Base-by-base conservation (phyloP, 2,113 vertebrate species). In the Bucco capensis region DNA sequence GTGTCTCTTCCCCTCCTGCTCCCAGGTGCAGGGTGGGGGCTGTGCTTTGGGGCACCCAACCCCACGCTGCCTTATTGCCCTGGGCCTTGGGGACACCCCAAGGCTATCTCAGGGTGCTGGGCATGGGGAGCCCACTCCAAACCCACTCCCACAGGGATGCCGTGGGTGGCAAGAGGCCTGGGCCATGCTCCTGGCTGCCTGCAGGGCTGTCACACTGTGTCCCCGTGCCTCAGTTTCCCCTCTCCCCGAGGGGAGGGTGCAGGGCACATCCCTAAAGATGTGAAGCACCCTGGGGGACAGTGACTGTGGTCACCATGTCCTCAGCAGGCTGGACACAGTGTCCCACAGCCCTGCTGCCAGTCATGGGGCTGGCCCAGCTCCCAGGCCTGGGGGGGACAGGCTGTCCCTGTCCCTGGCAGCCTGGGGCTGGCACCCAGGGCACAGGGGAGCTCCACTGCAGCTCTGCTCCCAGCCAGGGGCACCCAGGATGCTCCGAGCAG, bases 201-300 rank as follows among this genome's bases (percentile, higher is more conserved):
- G 6, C 4, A 3, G n/a, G 24, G n/a, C n/a, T 40, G 65, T 11
- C 77, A 4, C 51, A 1, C 22, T 1, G 12, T 18, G 12, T 5
- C 30, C 3, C 71, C 4, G 12, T 54, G 73, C 73, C 79, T 86
- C 86, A 50, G 65, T 78, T 82, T 73, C 76, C 76, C 17, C 53
- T 7, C 14, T 4, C n/a, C n/a, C 31, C 40, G 27, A 10, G 13
- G 12, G 42, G 53, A 49, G 28, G 69, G 74, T 31, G 2, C 18
- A 12, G 74, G 74, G 13, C 64, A 35, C 2, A 8, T 37, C 69
- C 78, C 33, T 28, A 10, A 42, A 17, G 44, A 1, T 8, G 1
- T 30, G 47, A 8, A 15, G 46, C 65, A 2, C 75, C 13, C 42
- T 1, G 60, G 8, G 22, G n/a, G n/a, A 17, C 6, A 12, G 40